Percentiles rank a stretch among this genome's conserved stretches.
Conservation (phyloP, 2,113 vertebrate species). For the Todiramphus saurophagus region DNA sequence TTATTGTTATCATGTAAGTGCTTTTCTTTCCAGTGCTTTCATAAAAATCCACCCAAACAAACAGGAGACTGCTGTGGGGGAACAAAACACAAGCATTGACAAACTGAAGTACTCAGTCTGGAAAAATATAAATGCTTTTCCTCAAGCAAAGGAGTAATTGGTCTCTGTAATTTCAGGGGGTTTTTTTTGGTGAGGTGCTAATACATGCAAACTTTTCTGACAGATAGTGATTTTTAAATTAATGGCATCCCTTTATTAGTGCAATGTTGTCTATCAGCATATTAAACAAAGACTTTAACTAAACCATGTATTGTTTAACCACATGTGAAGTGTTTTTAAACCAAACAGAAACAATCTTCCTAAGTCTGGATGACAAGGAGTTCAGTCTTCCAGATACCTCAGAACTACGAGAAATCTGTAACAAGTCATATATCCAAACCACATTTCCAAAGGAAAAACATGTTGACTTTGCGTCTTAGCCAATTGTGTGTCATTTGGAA, state of each 20-base stretch:
- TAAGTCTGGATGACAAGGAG: neutral
- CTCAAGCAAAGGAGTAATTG: neutral
- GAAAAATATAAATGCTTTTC: neutral
- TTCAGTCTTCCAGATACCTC: neutral
- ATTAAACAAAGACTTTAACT: neutral
- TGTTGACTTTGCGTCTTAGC: neutral
- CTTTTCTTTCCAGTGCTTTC: neutral
- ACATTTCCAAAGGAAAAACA: neutral
- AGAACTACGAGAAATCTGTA: neutral
- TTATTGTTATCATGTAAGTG: neutral
- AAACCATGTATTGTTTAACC: neutral
- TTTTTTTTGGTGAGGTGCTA: neutral
- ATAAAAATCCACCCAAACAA: neutral
- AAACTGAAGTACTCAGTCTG: neutral
- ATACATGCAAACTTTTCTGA: neutral
- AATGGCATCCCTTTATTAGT: neutral
- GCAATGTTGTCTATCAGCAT: neutral
- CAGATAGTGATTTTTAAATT: neutral
- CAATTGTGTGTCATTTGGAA: neutral
- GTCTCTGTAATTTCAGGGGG: neutral
- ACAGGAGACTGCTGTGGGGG: neutral
- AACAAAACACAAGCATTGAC: neutral
- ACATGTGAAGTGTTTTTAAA: fast-evolving
- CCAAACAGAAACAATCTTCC: neutral
- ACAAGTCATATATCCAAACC: neutral